These are phyloP conservation scores for Apostichopus parvimensis DNA, from an alignment of 35 echinoderm and acorn worm species.

Conservation along the genomic window DNA sequence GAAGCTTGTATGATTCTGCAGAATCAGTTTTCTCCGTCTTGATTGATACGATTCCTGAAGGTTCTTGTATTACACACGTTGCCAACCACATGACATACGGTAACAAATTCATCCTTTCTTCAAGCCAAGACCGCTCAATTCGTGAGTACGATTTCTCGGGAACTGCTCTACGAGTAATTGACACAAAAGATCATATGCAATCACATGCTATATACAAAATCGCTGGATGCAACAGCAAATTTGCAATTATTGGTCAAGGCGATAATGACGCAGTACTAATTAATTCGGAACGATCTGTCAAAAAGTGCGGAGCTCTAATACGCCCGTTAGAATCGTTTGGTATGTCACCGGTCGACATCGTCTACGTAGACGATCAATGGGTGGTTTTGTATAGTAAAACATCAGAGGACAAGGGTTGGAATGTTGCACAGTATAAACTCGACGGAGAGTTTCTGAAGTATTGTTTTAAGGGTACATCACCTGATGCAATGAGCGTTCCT, in stretches of 20 bases:
- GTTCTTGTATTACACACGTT: constrained; percentile 7
- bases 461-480: neutral
- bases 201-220: neutral
- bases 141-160: neutral
- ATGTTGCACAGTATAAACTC: neutral
- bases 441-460: neutral
- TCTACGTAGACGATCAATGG: neutral
- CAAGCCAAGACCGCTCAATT: too few species aligned
- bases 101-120: neutral
- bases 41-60: neutral
- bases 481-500: neutral
- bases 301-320: neutral
- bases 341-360: neutral
- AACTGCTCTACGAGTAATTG: neutral
- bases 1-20: neutral
- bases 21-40: neutral
- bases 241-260: neutral
- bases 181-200: neutral
- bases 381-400: neutral
- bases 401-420: neutral
- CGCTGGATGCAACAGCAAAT: neutral
- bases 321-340: neutral
- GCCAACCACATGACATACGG: neutral
- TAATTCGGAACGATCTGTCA: neutral
- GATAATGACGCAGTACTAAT: constrained; percentile 4